Evolutionary conservation across 2,113 vertebrate species (phyloP), one percentile per base, ranked within the genome.

Genomic region (Melanocharis versteri): DNA sequence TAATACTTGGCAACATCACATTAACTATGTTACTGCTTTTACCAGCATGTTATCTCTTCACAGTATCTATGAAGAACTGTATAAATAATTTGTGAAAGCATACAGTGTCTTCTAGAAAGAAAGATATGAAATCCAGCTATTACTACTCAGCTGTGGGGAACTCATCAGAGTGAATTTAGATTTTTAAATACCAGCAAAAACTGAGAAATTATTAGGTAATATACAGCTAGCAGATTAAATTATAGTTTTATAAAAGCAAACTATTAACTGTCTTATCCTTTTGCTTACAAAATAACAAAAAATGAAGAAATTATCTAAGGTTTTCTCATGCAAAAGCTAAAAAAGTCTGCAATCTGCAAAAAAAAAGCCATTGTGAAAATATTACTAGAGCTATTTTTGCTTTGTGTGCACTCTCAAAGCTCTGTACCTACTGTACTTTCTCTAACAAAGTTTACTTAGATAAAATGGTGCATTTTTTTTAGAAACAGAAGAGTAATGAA

Each of bases 401-500:
- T 73, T 61, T 42, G n/a, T 77, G 21, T 51, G 61, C 13, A 68
- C 27, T 35, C n/a, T 83, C 27, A 88, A 69, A 75, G 23, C n/a
- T 69, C 47, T 68, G 31, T 48, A 89, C 28, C 15, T 48, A 22
- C 53, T 78, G 42, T 79, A 89, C 51, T 70, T 82, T 86, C 27
- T 79, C 64, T 91, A 87, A 88, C 6, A 17, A 95, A 87, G 30
- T 45, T 73, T 60, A 80, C 70, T 69, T 87, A 66, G 45, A 58
- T 35, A 86, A 80, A 84, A 82, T 31, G 4, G 56, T 76, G 58
- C 4, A 13, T 0, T 61, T 66, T 83, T 75, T 94, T 61, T 44
- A 87, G 87, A 95, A 89, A 90, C 11, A 89, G 50, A 58, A 82
- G 61, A 80, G 50, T 51, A 95, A 93, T 75, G 23, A 92, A 78